A percentile compares a stretch with the other conserved stretches of the same genome.
Evolutionary conservation across 2,113 vertebrate species (phyloP).

Genomic region (Halcyon senegalensis): DNA sequence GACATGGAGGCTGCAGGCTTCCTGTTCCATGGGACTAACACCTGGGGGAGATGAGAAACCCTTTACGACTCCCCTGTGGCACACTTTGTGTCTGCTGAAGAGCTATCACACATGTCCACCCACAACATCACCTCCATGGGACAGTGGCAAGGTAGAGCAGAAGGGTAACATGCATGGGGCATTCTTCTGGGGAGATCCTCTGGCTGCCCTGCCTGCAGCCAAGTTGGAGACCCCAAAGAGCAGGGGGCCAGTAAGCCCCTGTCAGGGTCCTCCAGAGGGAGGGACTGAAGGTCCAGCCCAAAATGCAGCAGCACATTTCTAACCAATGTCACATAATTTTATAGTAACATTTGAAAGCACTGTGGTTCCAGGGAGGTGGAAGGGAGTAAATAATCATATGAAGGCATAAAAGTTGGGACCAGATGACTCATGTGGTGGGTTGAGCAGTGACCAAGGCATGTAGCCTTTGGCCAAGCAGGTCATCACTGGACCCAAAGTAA

Average conservation of each 20-base stretch:
- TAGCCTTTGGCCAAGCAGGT: background rate
- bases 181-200: background rate
- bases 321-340: background rate
- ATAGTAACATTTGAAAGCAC: background rate
- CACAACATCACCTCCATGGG: background rate
- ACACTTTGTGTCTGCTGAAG: background rate
- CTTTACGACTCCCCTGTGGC: rapidly evolving
- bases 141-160: background rate
- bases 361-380: rapidly evolving
- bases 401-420: background rate
- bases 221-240: background rate
- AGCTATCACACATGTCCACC: rapidly evolving
- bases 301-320: background rate
- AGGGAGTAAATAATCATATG: background rate
- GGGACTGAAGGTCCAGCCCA: background rate
- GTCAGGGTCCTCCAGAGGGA: background rate
- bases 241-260: background rate
- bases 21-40: background rate
- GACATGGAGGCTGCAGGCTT: background rate
- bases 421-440: background rate
- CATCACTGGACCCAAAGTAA: background rate
- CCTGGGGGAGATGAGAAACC: background rate
- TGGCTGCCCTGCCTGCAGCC: background rate
- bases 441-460: rapidly evolving
- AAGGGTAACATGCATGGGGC: rapidly evolving